Percentiles rank a stretch among this genome's conserved stretches.
phyloP scores from a whole-genome alignment of 1,140 invertebrate genomes.

The Ceratosolen fusciceps region DNA sequence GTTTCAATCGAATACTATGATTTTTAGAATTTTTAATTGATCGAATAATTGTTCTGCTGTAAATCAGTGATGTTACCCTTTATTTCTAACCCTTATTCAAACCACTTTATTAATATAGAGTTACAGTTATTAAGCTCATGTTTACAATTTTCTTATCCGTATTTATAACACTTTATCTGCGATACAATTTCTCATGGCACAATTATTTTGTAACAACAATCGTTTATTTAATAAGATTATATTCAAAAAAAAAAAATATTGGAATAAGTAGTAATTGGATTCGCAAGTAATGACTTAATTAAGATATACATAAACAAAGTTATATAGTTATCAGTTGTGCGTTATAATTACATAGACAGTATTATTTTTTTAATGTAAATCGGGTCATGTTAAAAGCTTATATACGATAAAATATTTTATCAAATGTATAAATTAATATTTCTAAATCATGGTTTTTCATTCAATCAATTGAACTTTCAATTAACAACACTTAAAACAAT shows the following conservation, averaged over 20 bases:
- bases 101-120: background rate
- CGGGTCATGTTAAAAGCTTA: too few relatives aligned
- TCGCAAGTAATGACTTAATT: too few relatives aligned
- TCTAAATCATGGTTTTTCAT: too few relatives aligned
- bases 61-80: background rate
- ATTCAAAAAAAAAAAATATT: background rate
- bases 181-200: background rate
- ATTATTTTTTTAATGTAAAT: too few relatives aligned
- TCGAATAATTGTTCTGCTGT: background rate
- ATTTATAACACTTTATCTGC: background rate
- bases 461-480: too few relatives aligned
- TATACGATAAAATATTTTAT: too few relatives aligned
- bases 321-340: too few relatives aligned
- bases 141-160: background rate
- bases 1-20: background rate
- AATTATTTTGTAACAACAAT: background rate
- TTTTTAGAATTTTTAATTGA: constrained; percentile 10
- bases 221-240: background rate
- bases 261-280: background rate
- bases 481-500: too few relatives aligned
- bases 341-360: too few relatives aligned
- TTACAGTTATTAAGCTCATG: background rate
- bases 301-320: too few relatives aligned
- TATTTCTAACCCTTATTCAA: background rate
- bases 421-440: too few relatives aligned